Conservation (phyloP, 2,888 invertebrate genomes). For the Luperina nickerlii region DNA sequence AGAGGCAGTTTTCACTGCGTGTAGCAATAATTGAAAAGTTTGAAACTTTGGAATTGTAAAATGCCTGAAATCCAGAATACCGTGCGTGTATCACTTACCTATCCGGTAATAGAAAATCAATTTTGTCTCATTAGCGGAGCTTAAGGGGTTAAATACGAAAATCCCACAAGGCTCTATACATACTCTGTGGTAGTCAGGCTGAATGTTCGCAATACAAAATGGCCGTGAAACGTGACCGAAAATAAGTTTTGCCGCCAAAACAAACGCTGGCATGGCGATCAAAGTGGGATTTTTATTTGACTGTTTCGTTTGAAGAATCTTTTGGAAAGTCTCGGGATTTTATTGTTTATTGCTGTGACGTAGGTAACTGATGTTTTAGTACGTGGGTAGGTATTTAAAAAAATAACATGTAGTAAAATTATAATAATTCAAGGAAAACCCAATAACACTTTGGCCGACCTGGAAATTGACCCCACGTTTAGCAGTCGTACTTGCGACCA, state of each 20-base stretch:
- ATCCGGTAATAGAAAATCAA: too few species aligned
- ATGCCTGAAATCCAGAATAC: neutral
- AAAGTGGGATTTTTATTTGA: conserved; percentile 72
- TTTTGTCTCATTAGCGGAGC: too few species aligned
- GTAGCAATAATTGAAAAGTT: neutral
- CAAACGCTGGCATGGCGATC: conserved; percentile 76
- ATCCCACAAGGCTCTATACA: conserved; percentile 30
- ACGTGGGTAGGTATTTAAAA: neutral
- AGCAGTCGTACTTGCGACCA: neutral
- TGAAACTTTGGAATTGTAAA: neutral
- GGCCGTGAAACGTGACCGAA: conserved; percentile 65
- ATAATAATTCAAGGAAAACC: neutral
- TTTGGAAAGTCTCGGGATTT: conserved; percentile 16
- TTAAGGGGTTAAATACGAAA: neutral
- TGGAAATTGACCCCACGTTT: neutral
- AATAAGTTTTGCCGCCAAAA: conserved; percentile 77
- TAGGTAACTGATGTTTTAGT: conserved; percentile 1
- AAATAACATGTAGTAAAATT: neutral
- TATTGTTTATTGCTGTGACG: conserved; percentile 27
- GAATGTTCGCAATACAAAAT: conserved; percentile 56
- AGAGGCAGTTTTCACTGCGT: neutral
- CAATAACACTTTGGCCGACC: neutral
- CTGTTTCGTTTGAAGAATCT: conserved; percentile 75
- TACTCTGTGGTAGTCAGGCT: conserved; percentile 5
- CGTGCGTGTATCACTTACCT: neutral